Conservation (phyloP, 2,888 invertebrate species). For the Pristionchus fissidentatus region DNA sequence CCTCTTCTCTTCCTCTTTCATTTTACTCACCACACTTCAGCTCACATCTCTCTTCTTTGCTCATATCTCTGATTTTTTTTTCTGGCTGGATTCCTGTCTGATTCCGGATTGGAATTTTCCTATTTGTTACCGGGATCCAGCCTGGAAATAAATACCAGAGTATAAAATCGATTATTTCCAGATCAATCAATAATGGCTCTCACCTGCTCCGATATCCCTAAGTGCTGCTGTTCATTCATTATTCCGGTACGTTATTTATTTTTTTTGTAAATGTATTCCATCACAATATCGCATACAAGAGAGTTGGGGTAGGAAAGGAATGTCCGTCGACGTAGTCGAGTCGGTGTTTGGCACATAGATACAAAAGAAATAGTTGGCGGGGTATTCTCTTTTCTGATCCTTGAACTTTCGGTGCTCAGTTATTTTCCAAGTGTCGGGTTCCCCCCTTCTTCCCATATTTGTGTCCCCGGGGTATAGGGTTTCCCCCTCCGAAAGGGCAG, state of each 20-base stretch:
- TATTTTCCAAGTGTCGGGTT: conserved; percentile 6
- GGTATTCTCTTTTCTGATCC: not conserved
- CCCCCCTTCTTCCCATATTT: not conserved
- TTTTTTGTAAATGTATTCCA: not conserved
- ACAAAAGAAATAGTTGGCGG: too few relatives aligned
- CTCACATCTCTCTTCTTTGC: not conserved
- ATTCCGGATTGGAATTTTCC: not conserved
- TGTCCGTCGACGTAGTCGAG: too few relatives aligned
- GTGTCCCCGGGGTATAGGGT: conserved; percentile 24
- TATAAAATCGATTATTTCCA: too few relatives aligned
- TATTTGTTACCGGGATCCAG: too few relatives aligned
- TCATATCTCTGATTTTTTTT: not conserved
- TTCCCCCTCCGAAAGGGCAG: conserved; percentile 10
- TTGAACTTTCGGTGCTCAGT: not conserved
- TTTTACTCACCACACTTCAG: not conserved
- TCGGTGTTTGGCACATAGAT: too few relatives aligned
- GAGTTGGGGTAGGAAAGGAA: too few relatives aligned
- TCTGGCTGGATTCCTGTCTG: too few relatives aligned
- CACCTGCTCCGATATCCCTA: conserved; percentile 63
- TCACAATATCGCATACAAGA: not conserved
- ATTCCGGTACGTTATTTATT: conserved; percentile 59
- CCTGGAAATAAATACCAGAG: too few relatives aligned
- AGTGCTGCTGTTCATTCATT: conserved; percentile 61
- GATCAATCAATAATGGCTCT: conserved; percentile 56
- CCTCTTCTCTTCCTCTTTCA: conserved; percentile 3